Conservation (phyloP, 2,113 vertebrate species). For the Vidua macroura region DNA sequence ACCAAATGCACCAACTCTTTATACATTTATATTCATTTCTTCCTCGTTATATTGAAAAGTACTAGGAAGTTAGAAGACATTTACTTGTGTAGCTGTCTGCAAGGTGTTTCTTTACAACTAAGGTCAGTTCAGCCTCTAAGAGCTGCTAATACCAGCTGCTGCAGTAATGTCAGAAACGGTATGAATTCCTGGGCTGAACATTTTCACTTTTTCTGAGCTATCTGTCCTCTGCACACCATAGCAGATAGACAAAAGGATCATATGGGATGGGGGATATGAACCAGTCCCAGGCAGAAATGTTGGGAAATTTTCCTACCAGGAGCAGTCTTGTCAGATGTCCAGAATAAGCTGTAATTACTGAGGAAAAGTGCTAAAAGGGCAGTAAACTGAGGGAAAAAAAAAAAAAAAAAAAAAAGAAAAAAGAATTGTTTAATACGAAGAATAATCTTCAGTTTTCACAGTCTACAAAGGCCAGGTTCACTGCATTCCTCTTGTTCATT, state of each 20-base stretch:
- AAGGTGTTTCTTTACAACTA: not conserved
- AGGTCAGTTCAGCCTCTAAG: not conserved
- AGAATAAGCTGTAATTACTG: not conserved
- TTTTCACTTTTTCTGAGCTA: not conserved
- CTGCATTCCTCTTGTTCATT: not conserved
- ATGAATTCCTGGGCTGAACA: not conserved
- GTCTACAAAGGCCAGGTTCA: not conserved
- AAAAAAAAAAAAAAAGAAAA: not conserved
- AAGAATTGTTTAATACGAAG: not conserved
- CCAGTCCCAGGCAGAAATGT: not conserved
- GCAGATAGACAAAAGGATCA: not conserved
- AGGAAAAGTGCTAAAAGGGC: not conserved
- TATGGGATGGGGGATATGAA: not conserved
- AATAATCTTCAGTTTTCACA: not conserved
- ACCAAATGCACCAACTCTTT: not conserved
- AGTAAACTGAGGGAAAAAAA: accelerated
- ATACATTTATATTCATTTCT: not conserved
- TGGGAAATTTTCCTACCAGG: not conserved
- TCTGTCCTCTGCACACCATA: not conserved
- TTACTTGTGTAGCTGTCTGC: not conserved
- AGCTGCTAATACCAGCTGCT: not conserved
- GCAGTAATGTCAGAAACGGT: not conserved
- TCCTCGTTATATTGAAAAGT: not conserved
- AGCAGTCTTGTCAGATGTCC: not conserved
- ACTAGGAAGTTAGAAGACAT: not conserved